These are phyloP conservation scores for Hecatera dysodea DNA, from an alignment of 2,888 invertebrate species.

Conservation along the genomic window DNA sequence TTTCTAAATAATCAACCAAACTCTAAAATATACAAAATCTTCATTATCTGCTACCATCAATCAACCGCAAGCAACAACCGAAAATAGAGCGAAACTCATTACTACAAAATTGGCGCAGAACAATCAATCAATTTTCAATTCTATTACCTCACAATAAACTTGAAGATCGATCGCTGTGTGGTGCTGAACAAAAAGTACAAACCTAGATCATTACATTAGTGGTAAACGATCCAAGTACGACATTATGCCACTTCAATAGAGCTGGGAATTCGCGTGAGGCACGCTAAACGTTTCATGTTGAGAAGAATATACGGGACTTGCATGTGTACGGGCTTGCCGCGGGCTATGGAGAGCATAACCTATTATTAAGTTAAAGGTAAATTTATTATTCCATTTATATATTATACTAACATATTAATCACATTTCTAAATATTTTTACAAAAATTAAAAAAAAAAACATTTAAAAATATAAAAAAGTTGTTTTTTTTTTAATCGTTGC, in stretches of 20 bases:
- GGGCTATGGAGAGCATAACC: background rate
- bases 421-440: too few species aligned
- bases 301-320: constrained; percentile 50
- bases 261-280: constrained; percentile 79
- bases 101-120: background rate
- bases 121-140: constrained; percentile 48
- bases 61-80: constrained; percentile 13
- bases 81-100: constrained; percentile 31
- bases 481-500: too few species aligned
- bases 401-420: too few species aligned
- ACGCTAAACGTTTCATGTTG: constrained; percentile 73
- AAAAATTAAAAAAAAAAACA: too few species aligned
- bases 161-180: constrained; percentile 43
- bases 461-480: too few species aligned
- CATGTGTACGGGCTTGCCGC: constrained; percentile 30
- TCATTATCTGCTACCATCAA: constrained; percentile 23
- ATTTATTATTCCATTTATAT: too few species aligned
- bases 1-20: background rate
- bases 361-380: too few species aligned
- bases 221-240: constrained; percentile 69
- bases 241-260: constrained; percentile 79
- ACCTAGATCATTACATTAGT: constrained; percentile 52
- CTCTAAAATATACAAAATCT: constrained; percentile 9
- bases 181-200: constrained; percentile 46
- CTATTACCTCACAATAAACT: constrained; percentile 43